Evolutionary conservation across 2,113 vertebrate species (phyloP).

Genomic region (Sorex fumeus): DNA sequence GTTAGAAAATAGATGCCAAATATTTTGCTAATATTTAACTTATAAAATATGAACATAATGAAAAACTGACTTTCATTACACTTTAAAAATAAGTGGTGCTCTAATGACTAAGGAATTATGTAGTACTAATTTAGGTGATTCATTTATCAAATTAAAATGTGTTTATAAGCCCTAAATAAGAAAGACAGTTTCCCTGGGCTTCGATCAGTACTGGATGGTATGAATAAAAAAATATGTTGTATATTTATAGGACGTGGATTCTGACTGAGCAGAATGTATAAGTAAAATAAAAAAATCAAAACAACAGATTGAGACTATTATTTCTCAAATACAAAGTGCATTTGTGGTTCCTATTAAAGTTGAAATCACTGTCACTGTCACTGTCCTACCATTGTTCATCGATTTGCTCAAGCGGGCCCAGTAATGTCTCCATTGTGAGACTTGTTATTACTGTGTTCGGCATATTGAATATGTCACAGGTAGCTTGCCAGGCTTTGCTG

Average conservation of each 20-base stretch:
- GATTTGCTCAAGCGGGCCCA: no score
- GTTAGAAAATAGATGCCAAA: slow-evolving; percentile 19
- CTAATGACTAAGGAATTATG: slow-evolving; percentile 15
- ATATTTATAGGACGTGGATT: slow-evolving; percentile 81
- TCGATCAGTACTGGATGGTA: not conserved
- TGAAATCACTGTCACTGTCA: no score
- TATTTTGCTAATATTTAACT: slow-evolving; percentile 40
- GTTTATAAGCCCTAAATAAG: not conserved
- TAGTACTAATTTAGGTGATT: slow-evolving; percentile 16
- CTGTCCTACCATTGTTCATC: no score
- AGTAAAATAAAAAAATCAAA: slow-evolving; percentile 79
- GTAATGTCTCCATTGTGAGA: no score
- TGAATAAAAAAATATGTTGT: slow-evolving; percentile 54
- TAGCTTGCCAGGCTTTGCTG: no score
- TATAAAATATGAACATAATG: slow-evolving; percentile 37
- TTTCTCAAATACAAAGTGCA: slow-evolving; percentile 81
- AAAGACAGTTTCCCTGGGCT: slow-evolving; percentile 41
- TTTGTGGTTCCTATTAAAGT: slow-evolving; percentile 73
- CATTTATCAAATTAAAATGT: slow-evolving; percentile 56
- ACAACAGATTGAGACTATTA: slow-evolving; percentile 74
- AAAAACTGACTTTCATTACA: slow-evolving; percentile 40
- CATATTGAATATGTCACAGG: no score
- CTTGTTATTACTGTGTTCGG: no score
- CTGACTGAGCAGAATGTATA: slow-evolving; percentile 72
- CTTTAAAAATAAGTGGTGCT: not conserved